A percentile compares a stretch with the other conserved stretches of the same genome.
phyloP scores from a whole-genome alignment of 1,140 invertebrate genomes.

The Drosophila ohnishii region DNA sequence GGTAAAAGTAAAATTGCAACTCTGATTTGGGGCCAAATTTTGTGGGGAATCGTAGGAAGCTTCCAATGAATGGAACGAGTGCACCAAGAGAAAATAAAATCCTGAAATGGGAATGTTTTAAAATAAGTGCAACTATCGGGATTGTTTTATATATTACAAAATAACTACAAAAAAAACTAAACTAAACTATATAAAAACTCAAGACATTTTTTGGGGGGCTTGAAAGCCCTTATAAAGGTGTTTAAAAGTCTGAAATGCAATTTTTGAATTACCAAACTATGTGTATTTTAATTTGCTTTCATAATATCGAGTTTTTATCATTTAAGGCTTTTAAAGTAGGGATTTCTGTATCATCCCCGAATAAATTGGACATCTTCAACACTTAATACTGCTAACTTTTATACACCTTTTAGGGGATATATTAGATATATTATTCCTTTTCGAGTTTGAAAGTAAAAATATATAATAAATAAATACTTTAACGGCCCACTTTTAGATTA shows the following conservation, averaged over 20 bases:
- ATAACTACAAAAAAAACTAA: background rate
- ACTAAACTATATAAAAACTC: no score
- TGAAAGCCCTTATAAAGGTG: background rate
- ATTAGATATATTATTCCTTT: background rate
- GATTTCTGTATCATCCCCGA: no score
- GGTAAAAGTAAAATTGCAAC: conserved; percentile 27
- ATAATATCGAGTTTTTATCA: no score
- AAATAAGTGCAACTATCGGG: background rate
- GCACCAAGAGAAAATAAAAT: background rate
- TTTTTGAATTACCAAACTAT: background rate
- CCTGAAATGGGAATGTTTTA: background rate
- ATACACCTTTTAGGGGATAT: background rate
- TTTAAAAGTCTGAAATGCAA: background rate
- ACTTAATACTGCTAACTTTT: no score
- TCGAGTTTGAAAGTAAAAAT: no score
- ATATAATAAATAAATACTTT: no score
- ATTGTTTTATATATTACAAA: no score
- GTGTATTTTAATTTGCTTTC: background rate
- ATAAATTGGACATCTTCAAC: no score
- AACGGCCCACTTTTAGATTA: no score
- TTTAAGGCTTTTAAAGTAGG: no score
- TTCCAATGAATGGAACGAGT: background rate
- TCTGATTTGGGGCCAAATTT: conserved; percentile 20
- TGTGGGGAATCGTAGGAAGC: conserved; percentile 1
- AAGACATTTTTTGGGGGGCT: no score